These are phyloP conservation scores for Hycleus cichorii DNA, from an alignment of 1,140 invertebrate genomes.

Conservation along the genomic window DNA sequence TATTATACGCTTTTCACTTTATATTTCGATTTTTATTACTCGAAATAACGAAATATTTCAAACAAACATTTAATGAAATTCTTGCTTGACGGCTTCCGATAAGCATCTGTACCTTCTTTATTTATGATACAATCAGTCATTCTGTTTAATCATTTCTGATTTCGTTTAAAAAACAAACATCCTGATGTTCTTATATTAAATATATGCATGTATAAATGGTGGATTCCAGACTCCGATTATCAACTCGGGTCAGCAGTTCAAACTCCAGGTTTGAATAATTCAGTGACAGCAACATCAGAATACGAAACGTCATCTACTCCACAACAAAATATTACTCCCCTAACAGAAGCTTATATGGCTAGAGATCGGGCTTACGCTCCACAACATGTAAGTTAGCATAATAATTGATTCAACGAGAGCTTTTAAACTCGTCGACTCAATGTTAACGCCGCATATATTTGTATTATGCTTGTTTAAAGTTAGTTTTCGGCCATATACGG, in stretches of 20 bases:
- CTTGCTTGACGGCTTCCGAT: no score
- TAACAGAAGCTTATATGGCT: conserved; percentile 37
- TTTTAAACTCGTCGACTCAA: conserved; percentile 16
- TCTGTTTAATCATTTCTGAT: no score
- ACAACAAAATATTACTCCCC: conserved; percentile 28
- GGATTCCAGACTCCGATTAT: conserved; percentile 54
- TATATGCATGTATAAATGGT: no score
- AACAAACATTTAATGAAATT: no score
- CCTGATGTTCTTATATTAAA: no score
- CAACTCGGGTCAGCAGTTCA: conserved; percentile 53
- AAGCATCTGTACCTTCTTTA: no score
- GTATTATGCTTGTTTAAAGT: conserved; percentile 16
- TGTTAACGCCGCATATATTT: conserved; percentile 9
- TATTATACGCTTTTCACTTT: no score
- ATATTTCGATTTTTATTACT: no score
- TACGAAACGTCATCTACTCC: conserved; percentile 21
- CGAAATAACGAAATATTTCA: not conserved
- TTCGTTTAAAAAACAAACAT: no score
- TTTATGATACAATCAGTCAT: no score
- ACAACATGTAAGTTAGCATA: conserved; percentile 34
- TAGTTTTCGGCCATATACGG: conserved; percentile 2
- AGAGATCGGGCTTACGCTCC: conserved; percentile 34
- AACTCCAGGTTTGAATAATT: conserved; percentile 44
- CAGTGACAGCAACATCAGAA: conserved; percentile 31
- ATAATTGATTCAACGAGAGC: conserved; percentile 23